Base-by-base conservation (phyloP, 1,140 invertebrate genomes). In the Diorhabda elongata region DNA sequence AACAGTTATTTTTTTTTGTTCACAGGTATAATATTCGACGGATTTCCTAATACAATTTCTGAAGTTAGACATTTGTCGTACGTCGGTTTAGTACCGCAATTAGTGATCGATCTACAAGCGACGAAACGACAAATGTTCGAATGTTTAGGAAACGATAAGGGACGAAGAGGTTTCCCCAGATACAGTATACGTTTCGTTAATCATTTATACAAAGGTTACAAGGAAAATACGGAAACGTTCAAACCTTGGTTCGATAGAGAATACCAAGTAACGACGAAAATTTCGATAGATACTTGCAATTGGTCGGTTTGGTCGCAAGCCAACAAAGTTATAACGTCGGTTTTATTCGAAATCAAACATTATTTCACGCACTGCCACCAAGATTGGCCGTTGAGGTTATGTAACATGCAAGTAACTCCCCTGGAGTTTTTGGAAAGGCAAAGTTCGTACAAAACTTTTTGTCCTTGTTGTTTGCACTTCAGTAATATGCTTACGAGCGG, bases 11-110 rank as follows among this genome's bases (percentile, higher is more conserved):
- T 26, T 26, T 52, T 52, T 52, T 52, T 52, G 6, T n/a, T 61
- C 76, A 3, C 81, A 75, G 60, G 77, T 80, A 68, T 83, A 74
- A 70, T 88, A 8, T 79, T 85, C 56, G 87, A 88, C 74, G 87
- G 86, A 6, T 86, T 87, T 78, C 87, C 87, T 3, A 78, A 81
- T 61, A 80, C 68, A 45, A 73, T 80, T 7, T 71, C 77, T 44
- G 85, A 87, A 78, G 78, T 80, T 41, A 77, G 81, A 67, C 78
- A 82, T 73, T 71, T 88, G 41, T 69, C 76, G 5, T 81, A 82
- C 68, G 56, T 83, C 26, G 84, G 82, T 41, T 71, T 88, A 8
- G 81, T 84, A 61, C 87, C 87, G 0, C 79, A 83, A 71, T 74
- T 87, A 41, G 77, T 86, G 3, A 78, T 88, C 41, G 82, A 87